These are phyloP conservation scores for Copsychus sechellarum DNA, from an alignment of 2,113 vertebrate genomes.

Conservation along the genomic window DNA sequence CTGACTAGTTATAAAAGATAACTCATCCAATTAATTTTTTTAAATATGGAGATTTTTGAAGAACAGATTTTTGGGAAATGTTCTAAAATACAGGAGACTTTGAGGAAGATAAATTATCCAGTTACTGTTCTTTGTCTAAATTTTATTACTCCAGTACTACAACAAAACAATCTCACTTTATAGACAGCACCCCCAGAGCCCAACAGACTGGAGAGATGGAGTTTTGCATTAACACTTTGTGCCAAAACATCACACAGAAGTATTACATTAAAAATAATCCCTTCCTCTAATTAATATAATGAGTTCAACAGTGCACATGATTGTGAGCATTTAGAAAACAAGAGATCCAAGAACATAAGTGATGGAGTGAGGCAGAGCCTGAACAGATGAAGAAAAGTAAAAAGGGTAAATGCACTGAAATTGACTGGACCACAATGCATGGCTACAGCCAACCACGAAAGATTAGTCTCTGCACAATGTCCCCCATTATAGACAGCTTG, in stretches of 20 bases:
- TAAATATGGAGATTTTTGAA: conserved; percentile 24
- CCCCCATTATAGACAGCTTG: neutral
- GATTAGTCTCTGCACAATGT: neutral
- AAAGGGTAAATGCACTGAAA: neutral
- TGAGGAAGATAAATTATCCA: neutral
- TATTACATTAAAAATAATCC: neutral
- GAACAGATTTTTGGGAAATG: neutral
- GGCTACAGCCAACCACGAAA: neutral
- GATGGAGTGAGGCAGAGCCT: neutral
- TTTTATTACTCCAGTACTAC: neutral
- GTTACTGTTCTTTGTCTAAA: neutral
- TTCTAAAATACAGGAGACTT: neutral
- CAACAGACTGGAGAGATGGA: neutral
- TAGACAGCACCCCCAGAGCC: neutral
- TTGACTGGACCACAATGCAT: neutral
- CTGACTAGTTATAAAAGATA: conserved; percentile 46
- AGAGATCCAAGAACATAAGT: neutral
- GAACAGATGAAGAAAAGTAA: neutral
- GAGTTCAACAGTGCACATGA: neutral
- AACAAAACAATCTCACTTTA: neutral
- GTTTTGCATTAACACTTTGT: neutral
- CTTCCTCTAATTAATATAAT: neutral
- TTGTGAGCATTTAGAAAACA: neutral
- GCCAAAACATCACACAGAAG: neutral
- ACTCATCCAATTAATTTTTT: conserved; percentile 21